phyloP scores from a whole-genome alignment of 2,888 invertebrate species.

The Oscheius sp. region DNA sequence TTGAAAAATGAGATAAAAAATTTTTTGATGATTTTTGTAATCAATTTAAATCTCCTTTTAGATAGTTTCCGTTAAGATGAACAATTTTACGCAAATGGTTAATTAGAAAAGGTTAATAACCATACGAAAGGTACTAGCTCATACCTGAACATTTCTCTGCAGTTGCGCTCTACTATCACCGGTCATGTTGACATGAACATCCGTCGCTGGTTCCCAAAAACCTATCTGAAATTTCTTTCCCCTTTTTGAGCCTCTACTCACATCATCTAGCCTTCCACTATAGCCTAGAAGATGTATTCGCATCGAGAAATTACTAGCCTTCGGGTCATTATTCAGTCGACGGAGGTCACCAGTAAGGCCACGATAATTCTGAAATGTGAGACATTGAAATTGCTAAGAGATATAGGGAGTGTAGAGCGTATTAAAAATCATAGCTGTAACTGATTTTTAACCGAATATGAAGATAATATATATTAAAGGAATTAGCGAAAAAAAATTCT shows the following conservation, averaged over 20 bases:
- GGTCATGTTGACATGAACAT: slow-evolving; percentile 67
- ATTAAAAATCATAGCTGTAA: no score
- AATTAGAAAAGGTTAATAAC: neutral
- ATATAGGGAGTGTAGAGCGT: no score
- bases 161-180: slow-evolving; percentile 66
- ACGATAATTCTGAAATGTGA: slow-evolving; percentile 37
- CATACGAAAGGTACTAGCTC: no score
- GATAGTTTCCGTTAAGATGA: no score
- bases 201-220: slow-evolving; percentile 66
- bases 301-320: slow-evolving; percentile 64
- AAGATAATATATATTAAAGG: no score
- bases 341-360: slow-evolving; percentile 55
- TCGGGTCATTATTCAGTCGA: slow-evolving; percentile 42
- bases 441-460: no score
- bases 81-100: no score
- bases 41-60: no score
- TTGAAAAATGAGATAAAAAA: no score
- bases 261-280: slow-evolving; percentile 64
- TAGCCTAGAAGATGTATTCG: slow-evolving; percentile 68
- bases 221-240: slow-evolving; percentile 58
- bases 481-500: no score
- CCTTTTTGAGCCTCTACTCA: slow-evolving; percentile 34
- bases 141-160: slow-evolving; percentile 63
- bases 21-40: neutral
- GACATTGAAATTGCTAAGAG: neutral